Percentiles rank a stretch among this genome's conserved stretches.
Evolutionary conservation across 23 tunicate genomes (phyloP).

Genomic region (Trididemnum clinides): DNA sequence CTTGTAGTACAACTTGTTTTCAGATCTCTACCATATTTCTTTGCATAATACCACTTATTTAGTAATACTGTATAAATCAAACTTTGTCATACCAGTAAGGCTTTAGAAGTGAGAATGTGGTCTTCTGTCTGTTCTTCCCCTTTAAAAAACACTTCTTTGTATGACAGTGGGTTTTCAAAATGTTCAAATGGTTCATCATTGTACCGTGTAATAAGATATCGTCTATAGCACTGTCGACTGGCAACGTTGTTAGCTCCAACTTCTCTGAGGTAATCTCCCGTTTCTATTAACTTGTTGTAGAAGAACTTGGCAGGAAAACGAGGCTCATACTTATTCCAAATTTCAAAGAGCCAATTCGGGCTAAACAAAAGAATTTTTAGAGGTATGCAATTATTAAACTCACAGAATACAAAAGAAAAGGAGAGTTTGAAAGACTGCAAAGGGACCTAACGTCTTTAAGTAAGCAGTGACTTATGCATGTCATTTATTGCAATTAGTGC

Average conservation of each 20-base stretch:
- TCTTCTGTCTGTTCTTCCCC: conserved; percentile 29
- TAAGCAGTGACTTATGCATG: too few relatives aligned
- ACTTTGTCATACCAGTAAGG: conserved; percentile 58
- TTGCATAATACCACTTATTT: too few relatives aligned
- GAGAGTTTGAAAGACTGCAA: too few relatives aligned
- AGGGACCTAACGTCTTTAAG: too few relatives aligned
- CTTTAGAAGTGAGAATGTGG: conserved; percentile 41
- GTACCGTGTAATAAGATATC: conserved; percentile 50
- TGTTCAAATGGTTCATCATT: neutral
- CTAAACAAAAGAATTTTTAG: conserved; percentile 33
- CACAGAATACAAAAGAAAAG: too few relatives aligned
- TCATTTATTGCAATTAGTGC: too few relatives aligned
- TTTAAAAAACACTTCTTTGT: conserved; percentile 36
- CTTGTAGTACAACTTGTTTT: too few relatives aligned
- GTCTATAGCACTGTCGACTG: conserved; percentile 67
- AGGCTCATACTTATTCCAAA: conserved; percentile 91
- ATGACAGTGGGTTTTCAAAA: conserved; percentile 14
- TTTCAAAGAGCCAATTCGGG: conserved; percentile 84
- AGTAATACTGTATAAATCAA: neutral
- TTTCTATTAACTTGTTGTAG: conserved; percentile 54
- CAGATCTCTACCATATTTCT: neutral
- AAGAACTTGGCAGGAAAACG: conserved; percentile 67
- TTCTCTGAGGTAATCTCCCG: conserved; percentile 55
- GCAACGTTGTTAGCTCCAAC: conserved; percentile 70
- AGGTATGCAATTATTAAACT: too few relatives aligned